phyloP scores from a whole-genome alignment of 2,888 invertebrate species.

The Ormyrus thymus region DNA sequence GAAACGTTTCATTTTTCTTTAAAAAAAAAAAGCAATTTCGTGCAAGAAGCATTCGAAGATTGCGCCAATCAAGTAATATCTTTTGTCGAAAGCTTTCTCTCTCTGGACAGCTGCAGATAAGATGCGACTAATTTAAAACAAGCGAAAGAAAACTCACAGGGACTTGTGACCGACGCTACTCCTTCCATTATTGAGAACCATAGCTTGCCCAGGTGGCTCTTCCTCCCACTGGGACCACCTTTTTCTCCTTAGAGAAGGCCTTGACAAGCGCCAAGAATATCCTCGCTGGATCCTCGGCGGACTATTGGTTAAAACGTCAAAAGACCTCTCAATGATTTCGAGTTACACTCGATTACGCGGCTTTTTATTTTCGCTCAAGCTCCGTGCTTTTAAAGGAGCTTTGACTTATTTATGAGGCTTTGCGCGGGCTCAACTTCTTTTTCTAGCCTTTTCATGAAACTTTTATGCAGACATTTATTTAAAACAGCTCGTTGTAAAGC shows the following conservation, averaged over 20 bases:
- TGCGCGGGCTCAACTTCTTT: too few relatives aligned
- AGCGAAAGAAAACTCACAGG: conserved; percentile 59
- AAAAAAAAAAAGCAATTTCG: too few relatives aligned
- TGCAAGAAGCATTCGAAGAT: too few relatives aligned
- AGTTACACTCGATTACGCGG: background rate
- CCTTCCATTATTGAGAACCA: conserved; percentile 73
- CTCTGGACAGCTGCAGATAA: too few relatives aligned
- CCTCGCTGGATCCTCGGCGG: conserved; percentile 79
- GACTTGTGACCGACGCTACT: conserved; percentile 70
- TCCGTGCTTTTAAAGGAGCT: too few relatives aligned
- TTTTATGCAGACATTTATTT: too few relatives aligned
- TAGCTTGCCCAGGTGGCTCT: conserved; percentile 73
- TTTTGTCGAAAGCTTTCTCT: too few relatives aligned
- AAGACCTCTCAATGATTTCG: background rate
- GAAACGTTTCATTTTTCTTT: background rate
- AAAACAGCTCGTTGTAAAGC: too few relatives aligned
- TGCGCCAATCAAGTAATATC: too few relatives aligned
- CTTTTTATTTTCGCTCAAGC: background rate
- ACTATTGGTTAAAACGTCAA: conserved; percentile 54
- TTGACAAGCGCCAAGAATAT: conserved; percentile 85
- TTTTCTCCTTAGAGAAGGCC: conserved; percentile 83
- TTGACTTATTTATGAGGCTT: too few relatives aligned
- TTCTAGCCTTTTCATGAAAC: too few relatives aligned
- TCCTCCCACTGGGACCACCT: conserved; percentile 74
- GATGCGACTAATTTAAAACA: too few relatives aligned